Percentiles rank a stretch among this genome's conserved stretches.
Evolutionary conservation across 2,888 invertebrate species (phyloP).

Genomic region (Luperina nickerlii): DNA sequence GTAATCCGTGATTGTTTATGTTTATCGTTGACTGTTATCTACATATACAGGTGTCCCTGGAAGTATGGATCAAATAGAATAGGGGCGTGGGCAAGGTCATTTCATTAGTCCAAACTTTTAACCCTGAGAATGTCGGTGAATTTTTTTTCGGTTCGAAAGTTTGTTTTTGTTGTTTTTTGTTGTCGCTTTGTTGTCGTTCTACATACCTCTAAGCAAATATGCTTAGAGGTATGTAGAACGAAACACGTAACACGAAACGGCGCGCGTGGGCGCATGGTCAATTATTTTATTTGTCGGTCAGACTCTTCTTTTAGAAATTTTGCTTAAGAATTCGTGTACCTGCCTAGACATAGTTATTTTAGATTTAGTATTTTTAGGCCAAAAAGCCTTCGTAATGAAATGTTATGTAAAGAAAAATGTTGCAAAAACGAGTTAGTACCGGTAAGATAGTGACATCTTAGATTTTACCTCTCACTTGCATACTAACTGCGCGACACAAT

Average conservation of each 20-base stretch:
- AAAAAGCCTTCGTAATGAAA: constrained; percentile 17
- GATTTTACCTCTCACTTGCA: constrained; percentile 46
- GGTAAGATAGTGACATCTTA: constrained; percentile 40
- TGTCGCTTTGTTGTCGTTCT: too few relatives aligned
- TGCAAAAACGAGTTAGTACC: constrained; percentile 41
- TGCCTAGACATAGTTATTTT: background rate
- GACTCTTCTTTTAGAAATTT: background rate
- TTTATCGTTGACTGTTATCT: too few relatives aligned
- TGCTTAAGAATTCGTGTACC: background rate
- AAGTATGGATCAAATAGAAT: too few relatives aligned
- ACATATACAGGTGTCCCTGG: too few relatives aligned
- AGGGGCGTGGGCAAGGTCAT: too few relatives aligned
- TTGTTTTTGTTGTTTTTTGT: too few relatives aligned
- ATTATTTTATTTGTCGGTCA: constrained; percentile 29
- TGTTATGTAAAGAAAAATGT: constrained; percentile 51
- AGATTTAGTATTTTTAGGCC: constrained; percentile 10
- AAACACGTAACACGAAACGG: constrained; percentile 9
- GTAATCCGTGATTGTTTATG: background rate
- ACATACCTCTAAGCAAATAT: too few relatives aligned
- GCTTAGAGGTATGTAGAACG: background rate
- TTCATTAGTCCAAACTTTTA: too few relatives aligned
- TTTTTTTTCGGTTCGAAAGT: too few relatives aligned
- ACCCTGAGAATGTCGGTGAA: too few relatives aligned
- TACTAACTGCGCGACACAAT: constrained; percentile 30
- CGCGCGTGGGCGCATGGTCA: background rate